Percentiles rank a stretch among this genome's conserved stretches.
Evolutionary conservation across 2,888 invertebrate genomes (phyloP).

Genomic region (Uloborus plumipes): DNA sequence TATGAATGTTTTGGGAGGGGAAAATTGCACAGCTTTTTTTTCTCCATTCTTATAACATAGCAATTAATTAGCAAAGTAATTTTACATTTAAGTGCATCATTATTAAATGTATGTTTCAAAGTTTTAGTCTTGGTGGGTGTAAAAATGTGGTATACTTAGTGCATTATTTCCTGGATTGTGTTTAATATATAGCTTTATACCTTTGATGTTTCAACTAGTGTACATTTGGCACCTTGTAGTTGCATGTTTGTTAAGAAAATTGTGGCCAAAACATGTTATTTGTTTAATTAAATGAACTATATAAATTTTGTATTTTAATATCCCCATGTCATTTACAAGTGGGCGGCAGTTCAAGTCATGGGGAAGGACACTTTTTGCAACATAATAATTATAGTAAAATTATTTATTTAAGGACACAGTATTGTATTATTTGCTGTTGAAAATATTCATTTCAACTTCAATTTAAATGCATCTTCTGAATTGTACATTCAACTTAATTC

Average conservation of each 20-base stretch:
- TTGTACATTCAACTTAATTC: too few relatives aligned
- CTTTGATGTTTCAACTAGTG: conserved; percentile 46
- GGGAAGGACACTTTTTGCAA: too few relatives aligned
- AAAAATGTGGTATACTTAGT: conserved; percentile 35
- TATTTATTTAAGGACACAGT: too few relatives aligned
- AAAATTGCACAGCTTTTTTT: conserved; percentile 36
- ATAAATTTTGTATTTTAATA: too few relatives aligned
- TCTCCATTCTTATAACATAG: conserved; percentile 19
- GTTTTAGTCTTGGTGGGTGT: conserved; percentile 37
- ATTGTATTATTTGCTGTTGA: too few relatives aligned
- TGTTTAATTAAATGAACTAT: too few relatives aligned
- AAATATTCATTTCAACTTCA: too few relatives aligned
- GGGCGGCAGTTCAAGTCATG: too few relatives aligned
- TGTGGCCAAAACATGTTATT: too few relatives aligned
- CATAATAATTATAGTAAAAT: too few relatives aligned
- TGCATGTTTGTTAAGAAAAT: not conserved
- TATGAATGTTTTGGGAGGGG: conserved; percentile 38
- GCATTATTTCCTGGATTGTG: conserved; percentile 2
- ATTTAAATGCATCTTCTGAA: too few relatives aligned
- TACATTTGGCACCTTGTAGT: conserved; percentile 12
- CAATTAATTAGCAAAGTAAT: not conserved
- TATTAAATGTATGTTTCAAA: conserved; percentile 18
- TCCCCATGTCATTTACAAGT: too few relatives aligned
- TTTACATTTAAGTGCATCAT: conserved; percentile 23
- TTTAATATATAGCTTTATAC: conserved; percentile 24